Conservation (phyloP, 2,888 invertebrate genomes). For the Thecocarcelia acutangulata region DNA sequence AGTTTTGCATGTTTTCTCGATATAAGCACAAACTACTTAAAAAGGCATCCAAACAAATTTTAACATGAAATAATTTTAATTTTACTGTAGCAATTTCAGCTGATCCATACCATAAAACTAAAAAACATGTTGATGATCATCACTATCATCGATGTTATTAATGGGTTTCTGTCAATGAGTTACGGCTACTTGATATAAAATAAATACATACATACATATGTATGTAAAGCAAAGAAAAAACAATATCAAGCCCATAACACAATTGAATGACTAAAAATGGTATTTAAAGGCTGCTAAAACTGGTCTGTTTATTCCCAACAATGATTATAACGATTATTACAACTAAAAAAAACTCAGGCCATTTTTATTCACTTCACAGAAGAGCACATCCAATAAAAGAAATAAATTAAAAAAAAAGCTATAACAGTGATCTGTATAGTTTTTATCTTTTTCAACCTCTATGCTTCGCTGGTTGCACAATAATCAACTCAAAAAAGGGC, state of each 20-base stretch:
- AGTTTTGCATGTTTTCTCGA: neutral
- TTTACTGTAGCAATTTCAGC: constrained; percentile 49
- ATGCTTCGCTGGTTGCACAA: constrained; percentile 80
- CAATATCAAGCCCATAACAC: constrained; percentile 30
- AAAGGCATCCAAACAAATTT: constrained; percentile 2
- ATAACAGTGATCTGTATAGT: constrained; percentile 62
- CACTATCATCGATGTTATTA: constrained; percentile 41
- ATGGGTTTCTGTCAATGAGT: constrained; percentile 59
- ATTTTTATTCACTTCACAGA: constrained; percentile 39
- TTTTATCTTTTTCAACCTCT: constrained; percentile 68
- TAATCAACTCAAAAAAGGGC: constrained; percentile 71
- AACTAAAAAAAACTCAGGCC: constrained; percentile 22
- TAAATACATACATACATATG: neutral
- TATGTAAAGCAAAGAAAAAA: constrained; percentile 6
- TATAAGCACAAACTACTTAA: constrained; percentile 4
- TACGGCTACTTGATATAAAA: constrained; percentile 50
- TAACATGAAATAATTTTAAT: constrained; percentile 39
- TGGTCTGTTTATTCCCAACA: constrained; percentile 52
- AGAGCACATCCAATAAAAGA: constrained; percentile 20
- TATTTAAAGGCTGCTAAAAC: constrained; percentile 57
- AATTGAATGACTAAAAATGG: constrained; percentile 54
- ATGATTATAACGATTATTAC: constrained; percentile 56
- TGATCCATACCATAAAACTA: constrained; percentile 33
- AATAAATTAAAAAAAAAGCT: constrained; percentile 40
- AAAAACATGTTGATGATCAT: constrained; percentile 47